Base-by-base conservation (phyloP, 2,113 vertebrate genomes). In the Phrynosoma blainvillii region DNA sequence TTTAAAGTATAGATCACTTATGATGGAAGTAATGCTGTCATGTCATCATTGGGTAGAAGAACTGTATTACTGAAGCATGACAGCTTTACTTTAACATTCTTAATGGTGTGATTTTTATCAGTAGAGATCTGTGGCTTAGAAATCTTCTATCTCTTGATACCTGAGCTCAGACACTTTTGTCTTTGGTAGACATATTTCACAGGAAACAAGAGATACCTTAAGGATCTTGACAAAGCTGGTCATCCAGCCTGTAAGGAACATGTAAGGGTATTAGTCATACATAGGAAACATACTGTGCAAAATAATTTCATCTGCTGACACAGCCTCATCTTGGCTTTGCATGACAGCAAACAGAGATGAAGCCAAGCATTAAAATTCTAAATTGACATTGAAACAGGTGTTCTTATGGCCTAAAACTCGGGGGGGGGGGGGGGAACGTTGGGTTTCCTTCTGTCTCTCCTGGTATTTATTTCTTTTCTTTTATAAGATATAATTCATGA, bases 1-100 rank as follows among this genome's bases (percentile, higher is more conserved):
- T 84, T 87, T 90, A 85, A 93, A 92, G 54, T 86, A 90, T 85
- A 91, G 90, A 89, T 92, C 86, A 40, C n/a, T 90, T 65, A 77
- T 0, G 0, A 71, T 32, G 66, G 65, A 32, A 74, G 68, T 32
- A 0, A 73, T 3, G 62, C 52, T 18, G 73, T 78, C 62, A 0
- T 66, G 86, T 90, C 84, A 83, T 76, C 79, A 74, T 92, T 90
- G 0, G 0, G 56, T 92, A 25, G 54, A 76, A 66, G 56, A 47
- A 0, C 81, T 68, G 40, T 40, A 54, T 56, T 8, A 5, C 47
- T 40, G n/a, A 56, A 56, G 56, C 32, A 85, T 20, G 23, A 59
- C 23, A 40, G 25, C 5, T 59, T 4, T 42, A 30, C 18, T 30
- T 65, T 59, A 11, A 21, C 2, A 59, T 32, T 11, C 23, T 42